Base-by-base conservation (phyloP, 2,888 invertebrate species). In the Aporophyla nigra region DNA sequence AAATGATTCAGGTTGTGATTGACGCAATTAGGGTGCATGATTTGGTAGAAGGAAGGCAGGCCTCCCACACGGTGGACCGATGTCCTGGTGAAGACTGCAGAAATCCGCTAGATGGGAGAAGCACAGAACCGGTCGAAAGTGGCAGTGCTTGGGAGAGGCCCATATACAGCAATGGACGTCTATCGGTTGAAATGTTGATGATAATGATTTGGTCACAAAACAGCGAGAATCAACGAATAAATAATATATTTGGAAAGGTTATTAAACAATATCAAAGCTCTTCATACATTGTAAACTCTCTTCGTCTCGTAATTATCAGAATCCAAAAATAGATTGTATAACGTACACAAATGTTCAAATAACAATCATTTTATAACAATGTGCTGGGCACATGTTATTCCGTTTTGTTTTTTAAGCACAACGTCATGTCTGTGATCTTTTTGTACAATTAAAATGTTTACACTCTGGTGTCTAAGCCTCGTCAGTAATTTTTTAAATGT, bases 291-390 rank as follows among this genome's bases (percentile, higher is more conserved):
- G 49, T 65, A 21, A 16, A 46, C 77, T 68, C 75, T 82, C 84
- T 61, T 62, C 51, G 62, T n/a, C 85, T 80, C 46, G 40, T 67
- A 66, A 84, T 80, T 76, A 84, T 85, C 76, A 33, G 33, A 5
- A 62, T 72, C 61, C 72, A 0, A 59, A 83, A 85, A 83, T 83
- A 85, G 82, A 62, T 40, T 33, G 56, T 12, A 19, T 58, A 80
- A 68, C 43, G 21, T 69, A 84, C n/a, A 82, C 81, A 58, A 84
- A 84, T 74, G 81, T 71, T 61, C 12, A 33, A 81, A 76, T 81
- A 83, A 83, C 82, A 83, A 82, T 82, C 80, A 72, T 81, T 70
- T 76, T n/a, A 74, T 84, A 80, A 82, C 85, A 83, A 85, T 85
- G 76, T 83, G 82, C 27, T 5, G 43, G 16, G 70, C 82, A 83